Percentiles rank a stretch among this genome's conserved stretches.
Conservation (phyloP, 2,113 vertebrate species). For the Helogale parvula region DNA sequence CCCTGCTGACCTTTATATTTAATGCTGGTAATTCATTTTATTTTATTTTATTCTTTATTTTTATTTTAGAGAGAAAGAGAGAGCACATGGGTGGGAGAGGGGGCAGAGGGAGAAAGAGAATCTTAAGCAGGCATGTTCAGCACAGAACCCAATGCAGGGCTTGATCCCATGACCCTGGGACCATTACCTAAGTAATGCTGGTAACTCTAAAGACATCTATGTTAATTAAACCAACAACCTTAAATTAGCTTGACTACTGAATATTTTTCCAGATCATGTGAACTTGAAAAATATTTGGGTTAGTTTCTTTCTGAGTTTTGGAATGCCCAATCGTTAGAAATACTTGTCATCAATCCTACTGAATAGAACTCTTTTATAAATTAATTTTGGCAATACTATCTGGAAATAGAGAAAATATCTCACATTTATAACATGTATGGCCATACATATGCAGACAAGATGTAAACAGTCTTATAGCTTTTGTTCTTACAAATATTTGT, state of each 20-base stretch:
- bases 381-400: not conserved
- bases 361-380: not conserved
- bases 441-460: not conserved
- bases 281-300: not conserved
- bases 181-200: not conserved
- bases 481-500: not conserved
- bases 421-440: not conserved
- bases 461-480: not conserved
- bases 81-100: no score
- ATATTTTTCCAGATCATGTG: not conserved
- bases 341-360: not conserved
- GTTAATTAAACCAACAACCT: not conserved
- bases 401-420: not conserved
- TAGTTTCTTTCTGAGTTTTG: not conserved
- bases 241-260: not conserved
- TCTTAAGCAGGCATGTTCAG: no score
- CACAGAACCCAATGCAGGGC: no score
- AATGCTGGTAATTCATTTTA: not conserved
- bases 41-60: no score
- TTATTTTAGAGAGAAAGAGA: no score
- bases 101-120: no score
- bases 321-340: not conserved
- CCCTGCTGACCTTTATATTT: not conserved
- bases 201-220: not conserved
- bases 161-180: no score